Evolutionary conservation across 2,113 vertebrate species (phyloP), one percentile per base, ranked within the genome.

Genomic region (Nothoprocta pentlandii): DNA sequence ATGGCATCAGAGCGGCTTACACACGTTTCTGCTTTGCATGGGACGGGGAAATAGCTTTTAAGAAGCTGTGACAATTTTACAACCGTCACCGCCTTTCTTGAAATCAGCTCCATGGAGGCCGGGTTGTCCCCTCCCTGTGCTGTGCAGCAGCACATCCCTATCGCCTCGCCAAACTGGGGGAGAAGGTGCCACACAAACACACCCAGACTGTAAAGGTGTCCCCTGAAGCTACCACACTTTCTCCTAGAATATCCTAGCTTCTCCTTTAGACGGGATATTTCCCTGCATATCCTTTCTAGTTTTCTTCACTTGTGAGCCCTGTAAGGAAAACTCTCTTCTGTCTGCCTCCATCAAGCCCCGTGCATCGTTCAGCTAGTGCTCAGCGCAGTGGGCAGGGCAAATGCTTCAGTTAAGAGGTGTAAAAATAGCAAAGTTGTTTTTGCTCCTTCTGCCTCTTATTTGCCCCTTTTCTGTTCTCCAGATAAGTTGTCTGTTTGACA

Each of bases 31-130:
- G 74, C 28, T 59, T 46, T 64, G 34, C 46, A 44, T 53, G 12
- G 56, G 16, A 36, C 44, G 73, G 87, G 87, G 91, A 95, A 93
- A 42, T 1, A 78, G 51, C 85, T 91, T 82, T 70, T 88, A 67
- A 91, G 64, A 63, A 87, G 46, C 61, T 73, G 39, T 1, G 0
- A 14, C 13, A 62, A 8, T 76, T 93, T 76, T 66, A 46, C 10
- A 28, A 0, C 34, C 14, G 47, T 80, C 59, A 8, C 87, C 9
- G 39, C 71, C 30, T 93, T 80, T 63, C 68, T 83, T 54, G 51
- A 44, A 64, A 44, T 77, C 23, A 42, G 12, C 9, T 2, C 2
- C 21, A 16, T 15, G 46, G 46, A 80, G 67, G 53, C n/a, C 44
- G 47, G 68, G 42, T 28, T 54, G 17, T 87, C 74, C 79, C 3